phyloP scores from a whole-genome alignment of 2,888 invertebrate species.

The Parnassius smintheus region DNA sequence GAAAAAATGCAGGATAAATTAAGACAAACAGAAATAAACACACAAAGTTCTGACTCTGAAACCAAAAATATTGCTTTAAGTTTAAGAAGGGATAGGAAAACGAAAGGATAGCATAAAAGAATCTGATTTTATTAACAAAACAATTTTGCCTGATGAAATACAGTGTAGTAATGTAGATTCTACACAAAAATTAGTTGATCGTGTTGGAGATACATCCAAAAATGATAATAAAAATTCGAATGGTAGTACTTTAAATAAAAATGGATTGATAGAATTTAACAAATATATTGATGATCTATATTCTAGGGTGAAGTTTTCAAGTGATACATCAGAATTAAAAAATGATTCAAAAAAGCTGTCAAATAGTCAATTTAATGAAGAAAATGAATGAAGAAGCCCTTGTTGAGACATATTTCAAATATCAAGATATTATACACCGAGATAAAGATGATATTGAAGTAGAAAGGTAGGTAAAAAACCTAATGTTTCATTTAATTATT shows the following conservation, averaged over 20 bases:
- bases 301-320: slow-evolving; percentile 11
- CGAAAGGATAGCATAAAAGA: slow-evolving; percentile 28
- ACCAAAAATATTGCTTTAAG: background rate
- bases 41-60: slow-evolving; percentile 44
- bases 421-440: slow-evolving; percentile 51
- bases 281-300: slow-evolving; percentile 15
- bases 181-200: slow-evolving; percentile 56
- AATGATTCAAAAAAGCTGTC: background rate
- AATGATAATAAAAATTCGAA: slow-evolving; percentile 19
- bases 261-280: slow-evolving; percentile 11
- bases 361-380: slow-evolving; percentile 1
- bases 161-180: slow-evolving; percentile 75
- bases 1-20: slow-evolving; percentile 66
- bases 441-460: slow-evolving; percentile 58
- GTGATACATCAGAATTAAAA: background rate
- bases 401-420: slow-evolving; percentile 64
- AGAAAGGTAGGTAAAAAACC: slow-evolving; percentile 48
- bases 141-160: slow-evolving; percentile 49
- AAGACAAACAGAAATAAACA: slow-evolving; percentile 58
- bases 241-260: background rate
- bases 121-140: slow-evolving; percentile 27
- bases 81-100: slow-evolving; percentile 17
- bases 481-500: background rate
- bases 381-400: slow-evolving; percentile 46
- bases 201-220: slow-evolving; percentile 28